These are phyloP conservation scores for Epirrhoe tristata DNA, from an alignment of 2,888 invertebrate genomes.

Conservation along the genomic window DNA sequence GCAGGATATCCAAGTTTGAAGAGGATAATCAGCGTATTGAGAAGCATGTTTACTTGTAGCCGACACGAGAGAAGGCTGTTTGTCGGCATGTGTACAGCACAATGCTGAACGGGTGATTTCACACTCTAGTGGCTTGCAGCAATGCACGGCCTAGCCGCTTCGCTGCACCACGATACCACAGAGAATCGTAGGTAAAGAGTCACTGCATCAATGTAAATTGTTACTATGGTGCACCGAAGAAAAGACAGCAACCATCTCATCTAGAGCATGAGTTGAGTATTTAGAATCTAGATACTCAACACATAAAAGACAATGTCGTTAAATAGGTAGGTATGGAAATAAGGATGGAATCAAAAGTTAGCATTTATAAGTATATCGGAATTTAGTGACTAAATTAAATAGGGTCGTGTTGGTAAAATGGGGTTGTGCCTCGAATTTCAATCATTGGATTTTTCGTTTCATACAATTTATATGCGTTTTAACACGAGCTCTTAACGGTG, in stretches of 20 bases:
- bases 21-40: conserved; percentile 63
- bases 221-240: conserved; percentile 10
- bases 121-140: conserved; percentile 69
- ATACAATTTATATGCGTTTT: too few species aligned
- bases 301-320: too few species aligned
- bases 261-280: too few species aligned
- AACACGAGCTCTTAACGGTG: too few species aligned
- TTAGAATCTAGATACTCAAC: too few species aligned
- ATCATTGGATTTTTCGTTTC: too few species aligned
- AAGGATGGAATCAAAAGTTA: not conserved
- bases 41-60: conserved; percentile 47
- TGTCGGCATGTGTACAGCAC: conserved; percentile 65
- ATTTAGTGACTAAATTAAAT: too few species aligned
- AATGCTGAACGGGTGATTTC: conserved; percentile 72
- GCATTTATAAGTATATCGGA: too few species aligned
- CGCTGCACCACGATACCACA: conserved; percentile 70
- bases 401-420: too few species aligned
- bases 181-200: conserved; percentile 58
- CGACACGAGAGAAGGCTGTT: conserved; percentile 52
- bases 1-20: conserved; percentile 49
- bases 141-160: conserved; percentile 59
- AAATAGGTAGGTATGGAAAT: too few species aligned
- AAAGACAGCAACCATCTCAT: conserved; percentile 18
- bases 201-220: conserved; percentile 27
- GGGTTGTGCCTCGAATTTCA: too few species aligned